phyloP scores from a whole-genome alignment of 2,888 invertebrate genomes.

The Pristionchus fissidentatus region DNA sequence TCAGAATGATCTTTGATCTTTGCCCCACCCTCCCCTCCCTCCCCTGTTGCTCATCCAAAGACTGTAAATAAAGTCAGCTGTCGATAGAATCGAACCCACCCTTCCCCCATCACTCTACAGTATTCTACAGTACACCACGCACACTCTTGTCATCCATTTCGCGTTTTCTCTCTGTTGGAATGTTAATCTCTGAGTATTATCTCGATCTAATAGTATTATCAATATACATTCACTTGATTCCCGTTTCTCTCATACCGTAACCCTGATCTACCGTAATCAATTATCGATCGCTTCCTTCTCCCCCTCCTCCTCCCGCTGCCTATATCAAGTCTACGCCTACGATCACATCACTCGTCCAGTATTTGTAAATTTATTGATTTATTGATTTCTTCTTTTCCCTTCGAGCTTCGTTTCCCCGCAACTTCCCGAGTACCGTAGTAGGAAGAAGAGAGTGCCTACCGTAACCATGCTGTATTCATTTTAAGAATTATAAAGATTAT shows the following conservation, averaged over 20 bases:
- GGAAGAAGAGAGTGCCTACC: too few relatives aligned
- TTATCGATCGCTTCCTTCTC: not conserved
- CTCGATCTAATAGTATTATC: not conserved
- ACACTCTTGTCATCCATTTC: conserved; percentile 12
- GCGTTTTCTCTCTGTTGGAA: not conserved
- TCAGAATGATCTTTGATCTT: conserved; percentile 24
- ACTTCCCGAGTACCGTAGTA: not conserved
- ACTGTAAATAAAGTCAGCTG: not conserved
- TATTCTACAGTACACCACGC: not conserved
- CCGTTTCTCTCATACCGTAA: not conserved
- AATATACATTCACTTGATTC: not conserved
- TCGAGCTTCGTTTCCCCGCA: not conserved
- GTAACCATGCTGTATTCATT: too few relatives aligned
- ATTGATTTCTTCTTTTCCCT: not conserved
- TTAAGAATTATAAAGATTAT: conserved; percentile 2
- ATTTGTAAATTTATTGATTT: conserved; percentile 27
- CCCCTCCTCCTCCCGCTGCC: not conserved
- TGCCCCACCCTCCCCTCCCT: not conserved
- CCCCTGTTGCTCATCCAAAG: not conserved
- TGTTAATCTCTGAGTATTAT: conserved; percentile 1
- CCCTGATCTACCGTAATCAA: not conserved
- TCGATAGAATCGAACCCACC: not conserved
- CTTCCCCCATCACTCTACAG: not conserved
- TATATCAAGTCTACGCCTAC: conserved; percentile 32
- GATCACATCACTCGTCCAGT: conserved; percentile 6